phyloP scores from a whole-genome alignment of 2,797 vertebrate genomes.

The Sphenopsis melanotis region DNA sequence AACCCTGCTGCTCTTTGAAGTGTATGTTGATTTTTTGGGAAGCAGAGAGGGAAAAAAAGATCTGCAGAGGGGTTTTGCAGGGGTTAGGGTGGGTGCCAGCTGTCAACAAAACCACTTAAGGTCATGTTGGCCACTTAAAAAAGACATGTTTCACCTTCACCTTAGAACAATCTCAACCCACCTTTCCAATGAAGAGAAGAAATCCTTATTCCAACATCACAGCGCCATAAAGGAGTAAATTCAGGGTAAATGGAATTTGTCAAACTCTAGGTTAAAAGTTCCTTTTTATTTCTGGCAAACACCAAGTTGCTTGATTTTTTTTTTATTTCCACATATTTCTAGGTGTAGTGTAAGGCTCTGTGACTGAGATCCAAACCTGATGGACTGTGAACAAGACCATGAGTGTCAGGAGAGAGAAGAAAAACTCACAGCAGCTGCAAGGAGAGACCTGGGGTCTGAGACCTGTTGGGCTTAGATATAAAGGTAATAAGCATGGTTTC shows the following conservation, averaged over 20 bases:
- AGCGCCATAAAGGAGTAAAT: background rate
- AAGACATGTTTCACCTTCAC: background rate
- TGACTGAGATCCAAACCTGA: background rate
- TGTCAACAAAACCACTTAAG: background rate
- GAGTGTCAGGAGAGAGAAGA: slow-evolving; percentile 14
- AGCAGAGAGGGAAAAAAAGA: background rate
- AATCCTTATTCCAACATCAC: background rate
- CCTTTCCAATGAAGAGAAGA: background rate
- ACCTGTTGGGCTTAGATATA: background rate
- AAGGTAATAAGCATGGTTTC: background rate
- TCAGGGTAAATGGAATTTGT: background rate
- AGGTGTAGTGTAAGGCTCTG: background rate
- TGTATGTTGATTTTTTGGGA: background rate
- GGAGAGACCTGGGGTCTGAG: background rate
- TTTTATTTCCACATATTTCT: background rate
- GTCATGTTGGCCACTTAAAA: background rate
- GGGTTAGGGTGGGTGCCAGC: background rate
- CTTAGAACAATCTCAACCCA: background rate
- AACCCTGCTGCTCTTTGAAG: background rate
- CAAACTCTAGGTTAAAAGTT: slow-evolving; percentile 4
- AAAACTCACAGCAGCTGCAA: background rate
- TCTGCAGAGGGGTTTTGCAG: background rate
- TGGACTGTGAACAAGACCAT: background rate
- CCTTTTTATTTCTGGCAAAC: background rate
- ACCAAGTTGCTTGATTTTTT: background rate